A percentile compares a stretch with the other conserved stretches of the same genome.
Evolutionary conservation across 2,113 vertebrate species (phyloP).

Genomic region (Condylura cristata): DNA sequence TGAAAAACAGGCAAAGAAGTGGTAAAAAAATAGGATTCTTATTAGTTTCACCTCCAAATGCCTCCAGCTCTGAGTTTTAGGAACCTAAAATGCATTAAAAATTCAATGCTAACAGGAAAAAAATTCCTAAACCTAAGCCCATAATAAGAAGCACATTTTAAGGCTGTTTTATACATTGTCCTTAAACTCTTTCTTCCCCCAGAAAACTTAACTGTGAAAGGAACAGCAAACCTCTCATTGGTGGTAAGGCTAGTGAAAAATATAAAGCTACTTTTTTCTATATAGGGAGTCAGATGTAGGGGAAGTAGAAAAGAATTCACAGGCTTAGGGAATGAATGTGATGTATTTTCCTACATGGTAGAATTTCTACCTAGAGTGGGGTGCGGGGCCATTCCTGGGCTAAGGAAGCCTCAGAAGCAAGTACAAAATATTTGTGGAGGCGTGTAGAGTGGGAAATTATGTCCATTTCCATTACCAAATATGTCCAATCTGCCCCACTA

Average conservation of each 20-base stretch:
- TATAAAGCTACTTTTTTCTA: not conserved
- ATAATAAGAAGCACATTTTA: not conserved
- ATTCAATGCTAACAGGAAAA: constrained; percentile 4
- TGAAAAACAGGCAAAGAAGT: constrained; percentile 42
- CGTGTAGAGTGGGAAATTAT: not conserved
- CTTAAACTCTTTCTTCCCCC: not conserved
- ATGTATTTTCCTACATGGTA: not conserved
- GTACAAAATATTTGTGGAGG: no score
- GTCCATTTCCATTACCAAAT: not conserved
- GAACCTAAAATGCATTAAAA: constrained; percentile 34
- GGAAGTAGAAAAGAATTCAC: not conserved
- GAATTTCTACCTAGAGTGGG: not conserved
- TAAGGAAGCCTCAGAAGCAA: not conserved
- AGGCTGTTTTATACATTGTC: not conserved
- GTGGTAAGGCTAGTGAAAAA: not conserved
- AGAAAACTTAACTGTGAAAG: not conserved
- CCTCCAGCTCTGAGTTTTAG: constrained; percentile 13
- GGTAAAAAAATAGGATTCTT: constrained; percentile 56
- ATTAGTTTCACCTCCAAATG: constrained; percentile 43
- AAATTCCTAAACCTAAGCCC: not conserved
- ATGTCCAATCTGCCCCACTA: not conserved
- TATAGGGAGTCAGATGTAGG: not conserved
- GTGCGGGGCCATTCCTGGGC: not conserved
- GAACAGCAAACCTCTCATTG: not conserved
- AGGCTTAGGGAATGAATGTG: not conserved